Conservation (phyloP, 2,113 vertebrate genomes). For the Dasyurus viverrinus region DNA sequence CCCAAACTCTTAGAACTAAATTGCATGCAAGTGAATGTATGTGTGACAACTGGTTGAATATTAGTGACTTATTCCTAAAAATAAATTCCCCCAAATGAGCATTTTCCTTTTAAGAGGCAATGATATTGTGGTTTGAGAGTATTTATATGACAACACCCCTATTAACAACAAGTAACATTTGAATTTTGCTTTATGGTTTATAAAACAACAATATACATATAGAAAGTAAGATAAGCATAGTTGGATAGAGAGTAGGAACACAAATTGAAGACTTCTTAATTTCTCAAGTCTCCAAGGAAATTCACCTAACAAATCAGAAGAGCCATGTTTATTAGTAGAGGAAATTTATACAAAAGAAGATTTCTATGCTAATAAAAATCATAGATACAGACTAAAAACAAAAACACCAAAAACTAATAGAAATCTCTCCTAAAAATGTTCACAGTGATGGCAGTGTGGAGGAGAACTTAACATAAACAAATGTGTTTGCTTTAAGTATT, state of each 20-base stretch:
- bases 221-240: background rate
- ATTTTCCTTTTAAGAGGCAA: background rate
- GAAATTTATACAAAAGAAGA: background rate
- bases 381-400: background rate
- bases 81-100: background rate
- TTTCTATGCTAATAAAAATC: background rate
- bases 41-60: background rate
- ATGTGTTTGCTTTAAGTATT: background rate
- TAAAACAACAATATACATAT: background rate
- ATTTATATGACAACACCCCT: background rate
- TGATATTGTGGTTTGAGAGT: background rate
- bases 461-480: background rate
- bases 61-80: background rate
- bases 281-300: background rate
- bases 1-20: background rate
- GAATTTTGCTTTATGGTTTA: background rate
- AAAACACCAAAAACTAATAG: background rate
- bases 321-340: background rate
- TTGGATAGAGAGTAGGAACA: background rate
- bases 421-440: background rate
- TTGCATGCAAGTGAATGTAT: background rate
- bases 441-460: background rate
- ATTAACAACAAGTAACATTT: background rate
- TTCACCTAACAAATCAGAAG: background rate
- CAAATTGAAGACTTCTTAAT: background rate